Evolutionary conservation across 2,888 invertebrate genomes (phyloP), one percentile per base, ranked within the genome.

Genomic region (Mesochorus sp.): DNA sequence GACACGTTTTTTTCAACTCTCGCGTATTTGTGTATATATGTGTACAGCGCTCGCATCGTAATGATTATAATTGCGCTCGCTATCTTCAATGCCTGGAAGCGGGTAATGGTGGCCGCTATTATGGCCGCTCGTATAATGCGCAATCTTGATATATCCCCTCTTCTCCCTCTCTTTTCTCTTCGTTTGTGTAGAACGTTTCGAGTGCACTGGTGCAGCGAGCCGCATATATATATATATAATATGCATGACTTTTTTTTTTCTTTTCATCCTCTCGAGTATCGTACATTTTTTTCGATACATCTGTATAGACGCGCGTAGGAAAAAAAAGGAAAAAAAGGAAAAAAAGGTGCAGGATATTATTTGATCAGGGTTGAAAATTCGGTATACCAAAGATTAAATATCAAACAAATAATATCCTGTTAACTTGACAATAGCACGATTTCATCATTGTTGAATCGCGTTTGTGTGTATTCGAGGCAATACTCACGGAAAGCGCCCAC

Each of bases 51-150:
- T 83, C 80, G 83, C 85, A 81, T 84, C 84, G 82, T 88, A 89
- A 89, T 87, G 84, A 88, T 86, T 85, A 87, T 89, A 89, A 89
- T 89, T 88, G 86, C 86, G 76, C 81, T 75, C 84, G 85, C 86
- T 89, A 88, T 89, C 88, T 89, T 88, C 87, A 89, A 88, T 89
- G 86, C 86, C 83, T 85, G 84, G 83, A 86, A 87, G 85, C 82
- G 83, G 81, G 84, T 82, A 87, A 88, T 88, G 85, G 86, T 85
- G 81, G 87, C 80, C 59, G 82, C 83, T 86, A 86, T 88, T 88
- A 89, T 86, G 88, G 86, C 88, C 87, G 88, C 88, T 86, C 86
- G 85, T 88, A 88, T 86, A 89, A 87, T 83, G 79, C 85, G 82
- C 80, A 85, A 90, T 90, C 90, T 88, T 88, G 90, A 89, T 90